A percentile compares a stretch with the other conserved stretches of the same genome.
phyloP scores from a whole-genome alignment of 2,113 vertebrate genomes.

The Cranoglanis bouderius region DNA sequence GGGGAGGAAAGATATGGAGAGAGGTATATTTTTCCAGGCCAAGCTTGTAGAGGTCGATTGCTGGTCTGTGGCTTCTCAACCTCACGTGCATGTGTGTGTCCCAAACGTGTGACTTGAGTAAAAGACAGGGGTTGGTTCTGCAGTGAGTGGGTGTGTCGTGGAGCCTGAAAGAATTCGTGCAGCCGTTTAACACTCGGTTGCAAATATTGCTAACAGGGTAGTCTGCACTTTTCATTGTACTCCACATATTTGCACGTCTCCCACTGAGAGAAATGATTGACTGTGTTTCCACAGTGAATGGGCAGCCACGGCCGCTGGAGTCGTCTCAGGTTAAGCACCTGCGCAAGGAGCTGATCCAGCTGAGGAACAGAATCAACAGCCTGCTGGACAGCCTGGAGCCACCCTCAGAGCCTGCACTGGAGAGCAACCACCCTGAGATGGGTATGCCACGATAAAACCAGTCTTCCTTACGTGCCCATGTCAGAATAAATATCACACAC shows the following conservation, averaged over 20 bases:
- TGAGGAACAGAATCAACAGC: constrained; percentile 96
- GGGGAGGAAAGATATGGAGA: neutral
- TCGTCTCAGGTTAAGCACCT: constrained; percentile 97
- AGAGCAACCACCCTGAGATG: constrained; percentile 78
- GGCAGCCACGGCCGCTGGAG: constrained; percentile 94
- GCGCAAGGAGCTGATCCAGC: constrained; percentile 93
- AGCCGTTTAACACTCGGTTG: neutral
- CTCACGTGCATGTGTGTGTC: constrained; percentile 60
- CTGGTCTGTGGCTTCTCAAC: constrained; percentile 34
- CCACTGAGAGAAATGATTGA: neutral
- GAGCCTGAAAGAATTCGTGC: neutral
- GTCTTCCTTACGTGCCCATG: neutral
- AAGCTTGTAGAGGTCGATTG: constrained; percentile 8
- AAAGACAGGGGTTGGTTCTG: neutral
- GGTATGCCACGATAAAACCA: constrained; percentile 67
- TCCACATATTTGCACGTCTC: neutral
- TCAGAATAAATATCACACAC: neutral
- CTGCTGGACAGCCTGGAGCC: constrained; percentile 94
- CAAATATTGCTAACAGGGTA: too few species aligned
- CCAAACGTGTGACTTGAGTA: constrained; percentile 52
- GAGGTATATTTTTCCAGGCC: neutral
- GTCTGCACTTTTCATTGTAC: neutral
- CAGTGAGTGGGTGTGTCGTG: neutral
- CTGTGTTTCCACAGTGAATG: constrained; percentile 84
- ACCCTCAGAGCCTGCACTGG: constrained; percentile 84